A percentile compares a stretch with the other conserved stretches of the same genome.
These are phyloP conservation scores for Hemibates koningsi DNA, from an alignment of 2,113 vertebrate genomes.

Conservation along the genomic window DNA sequence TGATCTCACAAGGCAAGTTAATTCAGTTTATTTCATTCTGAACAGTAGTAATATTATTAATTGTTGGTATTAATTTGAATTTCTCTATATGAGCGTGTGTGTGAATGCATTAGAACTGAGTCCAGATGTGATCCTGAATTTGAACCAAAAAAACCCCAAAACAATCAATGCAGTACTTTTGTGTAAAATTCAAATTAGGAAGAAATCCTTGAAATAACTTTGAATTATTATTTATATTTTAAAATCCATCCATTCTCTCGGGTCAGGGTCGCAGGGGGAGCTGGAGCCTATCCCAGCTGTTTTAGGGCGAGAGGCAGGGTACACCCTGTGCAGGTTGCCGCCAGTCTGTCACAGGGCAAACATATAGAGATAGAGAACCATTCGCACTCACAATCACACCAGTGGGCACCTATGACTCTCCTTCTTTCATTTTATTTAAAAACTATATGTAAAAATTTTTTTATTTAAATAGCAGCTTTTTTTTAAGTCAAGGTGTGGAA, in stretches of 20 bases:
- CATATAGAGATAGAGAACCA: background rate
- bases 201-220: background rate
- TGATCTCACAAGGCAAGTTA: background rate
- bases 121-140: background rate
- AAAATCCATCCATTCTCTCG: background rate
- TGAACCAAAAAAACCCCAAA: rapidly evolving
- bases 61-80: background rate
- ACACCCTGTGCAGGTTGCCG: background rate
- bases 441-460: background rate
- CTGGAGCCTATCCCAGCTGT: background rate
- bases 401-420: background rate
- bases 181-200: background rate
- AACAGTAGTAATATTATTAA: background rate
- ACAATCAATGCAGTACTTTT: background rate
- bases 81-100: background rate
- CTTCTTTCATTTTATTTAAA: background rate
- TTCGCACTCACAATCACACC: background rate
- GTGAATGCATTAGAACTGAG: background rate
- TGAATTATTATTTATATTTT: background rate
- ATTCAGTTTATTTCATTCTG: background rate
- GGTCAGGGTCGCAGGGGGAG: background rate
- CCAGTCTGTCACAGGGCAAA: background rate
- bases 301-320: background rate
- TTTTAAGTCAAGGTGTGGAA: background rate
- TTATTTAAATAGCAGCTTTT: background rate